Evolutionary conservation across 2,888 invertebrate genomes (phyloP).

Genomic region (Emmelina monodactyla): DNA sequence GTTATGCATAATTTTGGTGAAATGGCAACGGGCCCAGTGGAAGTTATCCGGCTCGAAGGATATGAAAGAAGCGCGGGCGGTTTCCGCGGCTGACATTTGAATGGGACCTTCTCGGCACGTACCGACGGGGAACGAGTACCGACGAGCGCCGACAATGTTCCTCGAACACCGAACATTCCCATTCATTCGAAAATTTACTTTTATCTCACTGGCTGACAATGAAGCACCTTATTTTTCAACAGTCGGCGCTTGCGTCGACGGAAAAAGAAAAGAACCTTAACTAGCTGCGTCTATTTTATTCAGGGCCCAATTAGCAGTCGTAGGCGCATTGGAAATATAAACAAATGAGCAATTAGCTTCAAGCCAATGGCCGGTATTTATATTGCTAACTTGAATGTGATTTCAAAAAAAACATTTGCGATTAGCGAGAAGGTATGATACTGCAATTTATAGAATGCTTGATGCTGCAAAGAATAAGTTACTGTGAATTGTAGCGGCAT

Average conservation of each 20-base stretch:
- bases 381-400: no score
- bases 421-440: no score
- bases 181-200: conserved; percentile 60
- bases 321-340: neutral
- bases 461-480: neutral
- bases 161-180: conserved; percentile 48
- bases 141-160: conserved; percentile 62
- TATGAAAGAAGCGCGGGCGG: conserved; percentile 25
- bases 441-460: no score
- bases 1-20: no score
- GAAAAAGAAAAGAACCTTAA: neutral
- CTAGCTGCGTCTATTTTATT: neutral
- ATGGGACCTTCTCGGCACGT: conserved; percentile 60
- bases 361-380: no score
- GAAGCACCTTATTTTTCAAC: conserved; percentile 40
- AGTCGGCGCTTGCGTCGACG: conserved; percentile 17
- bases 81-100: conserved; percentile 59
- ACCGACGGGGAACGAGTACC: conserved; percentile 57
- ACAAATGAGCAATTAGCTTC: neutral
- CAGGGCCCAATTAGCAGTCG: neutral
- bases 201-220: conserved; percentile 41
- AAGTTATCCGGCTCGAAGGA: no score
- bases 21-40: no score
- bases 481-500: no score
- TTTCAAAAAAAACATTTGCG: no score